These are phyloP conservation scores for Octodonta nipae DNA, from an alignment of 2,888 invertebrate genomes.

Conservation along the genomic window DNA sequence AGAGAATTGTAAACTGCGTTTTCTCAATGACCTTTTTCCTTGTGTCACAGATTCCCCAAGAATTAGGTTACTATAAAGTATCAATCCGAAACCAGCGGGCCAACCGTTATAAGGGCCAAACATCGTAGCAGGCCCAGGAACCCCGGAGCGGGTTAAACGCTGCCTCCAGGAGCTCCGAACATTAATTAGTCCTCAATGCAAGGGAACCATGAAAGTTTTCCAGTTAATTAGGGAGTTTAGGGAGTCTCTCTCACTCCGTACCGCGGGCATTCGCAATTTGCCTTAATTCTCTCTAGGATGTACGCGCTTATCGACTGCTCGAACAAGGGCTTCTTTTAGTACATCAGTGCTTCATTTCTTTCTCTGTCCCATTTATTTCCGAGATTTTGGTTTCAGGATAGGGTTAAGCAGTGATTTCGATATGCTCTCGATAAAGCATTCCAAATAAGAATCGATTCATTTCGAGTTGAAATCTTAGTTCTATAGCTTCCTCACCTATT, in stretches of 20 bases:
- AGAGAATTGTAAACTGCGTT: too few species aligned
- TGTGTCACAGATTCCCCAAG: neutral
- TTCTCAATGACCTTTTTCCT: too few species aligned
- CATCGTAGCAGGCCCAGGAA: neutral
- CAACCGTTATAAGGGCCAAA: neutral
- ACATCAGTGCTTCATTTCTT: too few species aligned
- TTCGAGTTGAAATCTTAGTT: too few species aligned
- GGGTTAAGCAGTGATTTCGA: too few species aligned
- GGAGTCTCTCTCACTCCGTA: conserved; percentile 20
- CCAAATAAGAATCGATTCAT: too few species aligned
- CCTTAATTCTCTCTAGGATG: conserved; percentile 20
- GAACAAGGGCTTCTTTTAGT: too few species aligned
- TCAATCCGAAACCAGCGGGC: neutral
- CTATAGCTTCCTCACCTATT: too few species aligned
- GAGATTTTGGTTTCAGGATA: too few species aligned
- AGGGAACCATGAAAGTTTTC: conserved; percentile 38
- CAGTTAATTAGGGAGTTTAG: conserved; percentile 36
- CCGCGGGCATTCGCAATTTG: conserved; percentile 29
- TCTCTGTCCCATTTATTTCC: too few species aligned
- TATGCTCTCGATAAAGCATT: too few species aligned
- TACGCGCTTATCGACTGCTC: too few species aligned
- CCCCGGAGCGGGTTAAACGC: conserved; percentile 10
- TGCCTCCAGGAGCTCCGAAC: conserved; percentile 24
- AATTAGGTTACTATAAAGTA: neutral
- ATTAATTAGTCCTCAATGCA: conserved; percentile 37